Evolutionary conservation across 2,888 invertebrate species (phyloP).

Genomic region (Oasisia sp.): DNA sequence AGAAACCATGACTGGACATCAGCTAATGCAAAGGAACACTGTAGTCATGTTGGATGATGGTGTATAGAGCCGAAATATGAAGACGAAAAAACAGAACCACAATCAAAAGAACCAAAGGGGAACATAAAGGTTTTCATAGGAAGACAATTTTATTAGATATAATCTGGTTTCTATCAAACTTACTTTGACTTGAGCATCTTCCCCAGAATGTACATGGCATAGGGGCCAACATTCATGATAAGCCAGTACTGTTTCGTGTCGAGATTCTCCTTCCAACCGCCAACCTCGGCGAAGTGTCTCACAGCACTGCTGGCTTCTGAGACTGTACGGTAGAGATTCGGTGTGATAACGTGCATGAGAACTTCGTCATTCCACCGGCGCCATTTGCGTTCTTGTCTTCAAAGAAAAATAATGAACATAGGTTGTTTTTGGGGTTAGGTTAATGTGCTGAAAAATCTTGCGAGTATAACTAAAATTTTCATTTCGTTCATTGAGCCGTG

Average conservation of each 20-base stretch:
- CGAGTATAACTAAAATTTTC: too few relatives aligned
- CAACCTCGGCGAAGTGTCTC: conserved; percentile 68
- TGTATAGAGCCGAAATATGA: background rate
- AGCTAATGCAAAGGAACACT: background rate
- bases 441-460: too few relatives aligned
- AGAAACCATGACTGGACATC: background rate
- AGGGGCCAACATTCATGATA: conserved; percentile 91
- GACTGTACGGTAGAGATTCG: conserved; percentile 92
- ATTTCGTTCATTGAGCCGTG: too few relatives aligned
- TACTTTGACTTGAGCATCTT: conserved; percentile 87
- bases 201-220: conserved; percentile 88
- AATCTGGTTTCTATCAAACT: conserved; percentile 28
- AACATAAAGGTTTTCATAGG: background rate
- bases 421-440: background rate
- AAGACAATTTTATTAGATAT: background rate
- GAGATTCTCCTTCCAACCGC: conserved; percentile 91
- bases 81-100: background rate
- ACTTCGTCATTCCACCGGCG: conserved; percentile 92
- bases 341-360: conserved; percentile 92
- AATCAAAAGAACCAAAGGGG: background rate
- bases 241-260: conserved; percentile 84
- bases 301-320: conserved; percentile 90
- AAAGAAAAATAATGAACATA: conserved; percentile 43
- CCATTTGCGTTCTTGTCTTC: conserved; percentile 93
- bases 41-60: background rate